Evolutionary conservation across 2,888 invertebrate genomes (phyloP), one percentile per base, ranked within the genome.

Genomic region (Epirrhoe alternata): DNA sequence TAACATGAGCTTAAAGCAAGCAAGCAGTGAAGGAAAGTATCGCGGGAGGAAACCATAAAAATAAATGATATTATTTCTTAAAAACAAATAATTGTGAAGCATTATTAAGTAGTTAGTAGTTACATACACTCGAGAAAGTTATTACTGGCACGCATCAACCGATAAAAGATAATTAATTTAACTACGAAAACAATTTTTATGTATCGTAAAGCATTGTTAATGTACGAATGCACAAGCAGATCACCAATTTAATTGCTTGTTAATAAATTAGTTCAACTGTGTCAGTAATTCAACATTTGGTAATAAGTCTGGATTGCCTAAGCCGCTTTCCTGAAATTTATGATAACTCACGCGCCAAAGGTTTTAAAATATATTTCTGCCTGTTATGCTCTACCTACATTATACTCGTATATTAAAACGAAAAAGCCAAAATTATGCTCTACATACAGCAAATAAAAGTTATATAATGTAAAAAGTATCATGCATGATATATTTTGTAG

Each of bases 151-250:
- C 14, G 7, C 33, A 31, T 42, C 16, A 14, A 47, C 49, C 33
- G n/a, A 49, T 54, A 14, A 49, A 55, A 62, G 35, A 24, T 45
- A 49, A 59, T 49, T 38, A 49, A 59, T 49, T 38, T 42, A 54
- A 58, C 12, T 54, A 55, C 55, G 47, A 54, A 38, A 42, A n/a
- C 56, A 49, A 56, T 63, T 38, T 24, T 24, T 50, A 6, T 60
- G 62, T 51, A 50, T 38, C 52, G 52, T 66, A 63, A 59, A 63
- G 54, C 35, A 12, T n/a, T 57, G 17, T 52, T 60, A 33, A 63
- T 61, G 67, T 38, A 50, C 50, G 16, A 57, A 56, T 61, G 60
- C 63, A 64, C 59, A 63, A 33, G 47, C 63, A 17, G 17, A 17
- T 6, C 56, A 0, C 16, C 14, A n/a, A 35, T 60, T 63, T 51